A percentile compares a stretch with the other conserved stretches of the same genome.
Evolutionary conservation across 2,113 vertebrate species (phyloP).

Genomic region (Daubentonia madagascariensis): DNA sequence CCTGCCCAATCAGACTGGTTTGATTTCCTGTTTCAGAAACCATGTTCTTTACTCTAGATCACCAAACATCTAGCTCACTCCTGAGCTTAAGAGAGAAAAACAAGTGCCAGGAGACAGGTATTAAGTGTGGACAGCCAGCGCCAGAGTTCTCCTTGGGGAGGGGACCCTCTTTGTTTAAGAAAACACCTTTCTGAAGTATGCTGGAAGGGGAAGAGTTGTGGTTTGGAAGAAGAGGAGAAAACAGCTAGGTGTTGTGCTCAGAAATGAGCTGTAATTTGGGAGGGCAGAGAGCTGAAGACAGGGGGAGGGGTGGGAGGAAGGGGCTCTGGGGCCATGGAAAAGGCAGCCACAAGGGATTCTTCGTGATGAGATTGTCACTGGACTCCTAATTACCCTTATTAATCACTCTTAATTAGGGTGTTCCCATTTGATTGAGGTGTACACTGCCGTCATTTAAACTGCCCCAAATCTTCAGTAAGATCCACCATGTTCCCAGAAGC

Average conservation of each 20-base stretch:
- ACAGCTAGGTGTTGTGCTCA: background rate
- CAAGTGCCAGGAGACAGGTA: background rate
- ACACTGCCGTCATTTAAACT: background rate
- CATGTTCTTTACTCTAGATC: background rate
- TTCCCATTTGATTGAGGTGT: background rate
- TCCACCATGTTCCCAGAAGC: background rate
- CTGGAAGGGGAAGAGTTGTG: background rate
- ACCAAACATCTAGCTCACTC: background rate
- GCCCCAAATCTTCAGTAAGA: background rate
- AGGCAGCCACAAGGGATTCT: background rate
- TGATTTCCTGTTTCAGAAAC: conserved; percentile 5
- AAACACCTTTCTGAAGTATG: background rate
- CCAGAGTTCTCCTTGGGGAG: background rate
- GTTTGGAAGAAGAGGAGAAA: background rate
- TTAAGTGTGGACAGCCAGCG: background rate
- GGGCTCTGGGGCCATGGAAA: background rate
- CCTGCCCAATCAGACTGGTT: background rate
- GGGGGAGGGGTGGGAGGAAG: background rate
- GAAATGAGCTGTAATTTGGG: background rate
- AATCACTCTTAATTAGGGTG: background rate
- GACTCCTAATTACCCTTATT: background rate
- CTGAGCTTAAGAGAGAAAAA: background rate
- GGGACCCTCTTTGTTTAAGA: background rate
- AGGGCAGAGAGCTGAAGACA: background rate
- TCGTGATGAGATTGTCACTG: background rate